A percentile compares a stretch with the other conserved stretches of the same genome.
Evolutionary conservation across 2,797 vertebrate genomes (phyloP).

Genomic region (Borostomias antarcticus): DNA sequence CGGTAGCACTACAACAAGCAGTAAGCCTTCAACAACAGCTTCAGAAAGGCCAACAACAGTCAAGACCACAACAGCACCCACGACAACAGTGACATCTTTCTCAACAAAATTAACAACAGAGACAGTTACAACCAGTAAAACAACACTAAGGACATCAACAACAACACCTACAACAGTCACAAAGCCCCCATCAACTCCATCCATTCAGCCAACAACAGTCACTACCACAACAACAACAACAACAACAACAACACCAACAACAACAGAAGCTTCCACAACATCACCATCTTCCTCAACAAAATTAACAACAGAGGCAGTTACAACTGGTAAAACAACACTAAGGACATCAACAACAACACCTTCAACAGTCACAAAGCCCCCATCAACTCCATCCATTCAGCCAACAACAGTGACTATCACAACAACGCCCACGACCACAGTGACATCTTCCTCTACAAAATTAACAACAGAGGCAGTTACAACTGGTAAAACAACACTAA

Average conservation of each 20-base stretch:
- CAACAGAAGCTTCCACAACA: too few relatives aligned
- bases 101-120: not conserved
- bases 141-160: constrained; percentile 65
- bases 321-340: not conserved
- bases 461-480: not conserved
- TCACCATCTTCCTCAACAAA: too few relatives aligned
- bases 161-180: constrained; percentile 5
- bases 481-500: not conserved
- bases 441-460: not conserved
- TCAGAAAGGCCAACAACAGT: not conserved
- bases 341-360: not conserved
- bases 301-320: rapidly evolving
- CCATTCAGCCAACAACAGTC: too few relatives aligned
- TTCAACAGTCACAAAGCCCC: not conserved
- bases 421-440: not conserved
- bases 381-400: not conserved
- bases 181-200: too few relatives aligned
- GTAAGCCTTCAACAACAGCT: too few relatives aligned
- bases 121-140: constrained; percentile 58
- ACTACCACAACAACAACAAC: too few relatives aligned
- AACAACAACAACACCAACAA: too few relatives aligned
- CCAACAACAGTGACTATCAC: not conserved
- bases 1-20: too few relatives aligned
- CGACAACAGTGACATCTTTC: not conserved
- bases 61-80: not conserved